phyloP scores from a whole-genome alignment of 2,113 vertebrate genomes.

The Varanus salvator region DNA sequence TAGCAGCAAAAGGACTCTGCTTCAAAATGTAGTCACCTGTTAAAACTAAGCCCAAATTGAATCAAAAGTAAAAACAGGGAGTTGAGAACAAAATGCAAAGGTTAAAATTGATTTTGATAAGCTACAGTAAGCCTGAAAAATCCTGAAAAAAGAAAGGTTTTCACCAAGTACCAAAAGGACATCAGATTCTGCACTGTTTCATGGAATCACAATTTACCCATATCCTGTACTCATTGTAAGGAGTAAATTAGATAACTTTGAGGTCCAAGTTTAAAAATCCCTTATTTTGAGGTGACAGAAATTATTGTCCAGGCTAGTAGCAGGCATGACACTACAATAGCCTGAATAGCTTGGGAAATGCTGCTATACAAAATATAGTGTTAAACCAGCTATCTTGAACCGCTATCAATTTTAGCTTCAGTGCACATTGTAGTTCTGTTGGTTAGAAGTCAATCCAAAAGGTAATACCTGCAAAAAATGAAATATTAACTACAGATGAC shows the following conservation, averaged over 20 bases:
- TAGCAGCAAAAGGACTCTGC: too few relatives aligned
- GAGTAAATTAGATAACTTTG: neutral
- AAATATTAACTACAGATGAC: neutral
- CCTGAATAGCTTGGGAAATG: neutral
- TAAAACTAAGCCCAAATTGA: neutral
- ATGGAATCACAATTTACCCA: neutral
- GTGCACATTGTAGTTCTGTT: neutral
- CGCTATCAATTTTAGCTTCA: neutral
- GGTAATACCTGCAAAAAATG: neutral
- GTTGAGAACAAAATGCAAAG: neutral
- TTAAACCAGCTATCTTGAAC: neutral
- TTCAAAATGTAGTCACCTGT: neutral
- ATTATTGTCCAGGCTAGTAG: neutral
- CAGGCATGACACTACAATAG: neutral
- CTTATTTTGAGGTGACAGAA: neutral
- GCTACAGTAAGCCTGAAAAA: neutral
- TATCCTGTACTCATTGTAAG: neutral
- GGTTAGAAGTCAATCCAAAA: neutral
- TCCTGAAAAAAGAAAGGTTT: neutral
- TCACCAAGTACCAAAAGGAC: neutral
- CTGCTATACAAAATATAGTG: neutral
- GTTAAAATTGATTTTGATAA: neutral
- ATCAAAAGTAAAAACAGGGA: too few relatives aligned
- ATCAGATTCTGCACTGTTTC: neutral
- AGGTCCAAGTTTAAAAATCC: neutral